Percentiles rank a stretch among this genome's conserved stretches.
These are phyloP conservation scores for Otolemur crassicaudatus DNA, from an alignment of 2,797 vertebrate species.

Conservation along the genomic window DNA sequence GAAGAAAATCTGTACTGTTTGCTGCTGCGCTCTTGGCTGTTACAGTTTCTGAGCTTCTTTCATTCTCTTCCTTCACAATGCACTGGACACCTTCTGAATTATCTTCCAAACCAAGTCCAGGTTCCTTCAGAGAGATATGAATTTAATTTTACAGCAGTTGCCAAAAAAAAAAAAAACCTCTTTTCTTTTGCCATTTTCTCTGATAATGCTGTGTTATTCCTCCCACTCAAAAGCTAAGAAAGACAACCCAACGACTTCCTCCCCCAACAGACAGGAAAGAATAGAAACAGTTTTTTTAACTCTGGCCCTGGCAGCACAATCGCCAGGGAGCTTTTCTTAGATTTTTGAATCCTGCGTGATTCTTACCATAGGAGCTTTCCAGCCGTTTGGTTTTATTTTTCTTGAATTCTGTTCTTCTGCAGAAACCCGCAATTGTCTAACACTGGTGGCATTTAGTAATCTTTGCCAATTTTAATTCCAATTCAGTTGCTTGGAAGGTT, in stretches of 20 bases:
- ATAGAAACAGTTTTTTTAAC: constrained; percentile 71
- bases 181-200: constrained; percentile 32
- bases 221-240: constrained; percentile 71
- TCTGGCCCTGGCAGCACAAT: constrained; percentile 57
- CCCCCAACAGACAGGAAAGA: constrained; percentile 68
- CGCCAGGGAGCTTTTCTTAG: constrained; percentile 68
- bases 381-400: constrained; percentile 62
- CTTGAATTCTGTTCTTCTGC: constrained; percentile 59
- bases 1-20: constrained; percentile 1
- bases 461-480: constrained; percentile 69
- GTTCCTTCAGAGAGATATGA: background rate
- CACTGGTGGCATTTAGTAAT: constrained; percentile 29
- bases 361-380: constrained; percentile 57
- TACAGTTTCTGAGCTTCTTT: background rate
- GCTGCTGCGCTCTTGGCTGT: background rate
- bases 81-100: background rate
- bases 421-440: constrained; percentile 63
- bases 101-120: constrained; percentile 21
- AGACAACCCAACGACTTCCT: constrained; percentile 64
- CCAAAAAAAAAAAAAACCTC: background rate
- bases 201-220: constrained; percentile 59
- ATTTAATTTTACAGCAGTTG: constrained; percentile 51
- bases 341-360: background rate
- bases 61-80: background rate
- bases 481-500: constrained; percentile 43